These are phyloP conservation scores for Sebastes diploproa DNA, from an alignment of 2,797 vertebrate genomes.

Conservation along the genomic window DNA sequence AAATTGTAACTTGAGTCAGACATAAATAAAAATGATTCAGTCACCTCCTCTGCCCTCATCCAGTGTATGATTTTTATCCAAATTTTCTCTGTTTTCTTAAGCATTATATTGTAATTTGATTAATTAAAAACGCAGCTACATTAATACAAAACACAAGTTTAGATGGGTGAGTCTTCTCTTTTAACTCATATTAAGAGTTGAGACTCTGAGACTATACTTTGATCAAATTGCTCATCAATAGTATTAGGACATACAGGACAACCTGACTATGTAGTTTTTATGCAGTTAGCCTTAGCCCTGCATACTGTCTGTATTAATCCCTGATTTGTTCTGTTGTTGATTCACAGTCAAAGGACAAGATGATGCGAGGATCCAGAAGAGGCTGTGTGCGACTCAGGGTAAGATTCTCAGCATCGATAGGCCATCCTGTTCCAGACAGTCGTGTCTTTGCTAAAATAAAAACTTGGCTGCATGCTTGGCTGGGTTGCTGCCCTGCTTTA, in stretches of 20 bases:
- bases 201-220: neutral
- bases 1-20: neutral
- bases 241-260: neutral
- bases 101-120: neutral
- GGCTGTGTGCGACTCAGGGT: constrained; percentile 98
- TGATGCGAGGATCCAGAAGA: constrained; percentile 99
- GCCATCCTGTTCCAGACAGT: neutral
- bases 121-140: neutral
- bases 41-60: neutral
- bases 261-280: neutral
- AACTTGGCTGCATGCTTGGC: neutral
- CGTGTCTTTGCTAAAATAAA: neutral
- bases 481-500: neutral
- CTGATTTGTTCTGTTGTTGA: constrained; percentile 49
- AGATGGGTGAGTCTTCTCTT: neutral
- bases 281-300: neutral
- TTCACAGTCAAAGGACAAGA: constrained; percentile 98
- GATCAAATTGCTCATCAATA: neutral
- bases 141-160: neutral
- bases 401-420: constrained; percentile 62
- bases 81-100: neutral
- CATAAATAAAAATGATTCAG: neutral
- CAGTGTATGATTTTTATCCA: neutral
- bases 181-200: neutral
- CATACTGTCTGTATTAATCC: neutral